Percentiles rank a stretch among this genome's conserved stretches.
These are phyloP conservation scores for Pristionchus arcanus DNA, from an alignment of 2,888 invertebrate species.

Conservation along the genomic window DNA sequence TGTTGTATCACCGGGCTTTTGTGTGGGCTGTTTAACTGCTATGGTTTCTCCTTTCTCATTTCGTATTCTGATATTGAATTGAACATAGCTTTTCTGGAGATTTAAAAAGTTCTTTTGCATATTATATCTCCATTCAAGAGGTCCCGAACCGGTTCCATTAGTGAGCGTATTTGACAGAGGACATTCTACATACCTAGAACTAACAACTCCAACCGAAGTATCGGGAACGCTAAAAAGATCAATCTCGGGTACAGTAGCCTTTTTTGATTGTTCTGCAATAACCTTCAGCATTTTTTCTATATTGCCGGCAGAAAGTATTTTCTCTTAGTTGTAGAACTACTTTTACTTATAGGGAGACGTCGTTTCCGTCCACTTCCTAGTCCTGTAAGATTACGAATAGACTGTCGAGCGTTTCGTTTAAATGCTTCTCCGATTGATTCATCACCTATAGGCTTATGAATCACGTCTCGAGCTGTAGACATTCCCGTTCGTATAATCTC, in stretches of 20 bases:
- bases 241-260: conserved; percentile 30
- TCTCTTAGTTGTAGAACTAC: background rate
- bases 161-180: background rate
- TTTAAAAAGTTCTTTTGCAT: background rate
- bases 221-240: conserved; percentile 48
- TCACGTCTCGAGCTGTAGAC: background rate
- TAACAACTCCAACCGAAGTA: conserved; percentile 23
- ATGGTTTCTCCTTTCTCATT: background rate
- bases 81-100: background rate
- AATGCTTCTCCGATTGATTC: background rate
- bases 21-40: background rate
- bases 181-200: conserved; percentile 35
- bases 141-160: background rate
- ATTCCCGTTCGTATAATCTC: conserved; percentile 17
- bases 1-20: background rate
- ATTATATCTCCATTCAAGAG: conserved; percentile 36
- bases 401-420: conserved; percentile 10
- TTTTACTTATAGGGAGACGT: background rate
- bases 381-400: background rate
- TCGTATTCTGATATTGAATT: background rate
- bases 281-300: conserved; percentile 8
- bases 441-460: background rate
- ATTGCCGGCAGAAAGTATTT: background rate
- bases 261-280: background rate
- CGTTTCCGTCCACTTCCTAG: background rate